Evolutionary conservation across 2,113 vertebrate genomes (phyloP).

Genomic region (Oncorhynchus keta): DNA sequence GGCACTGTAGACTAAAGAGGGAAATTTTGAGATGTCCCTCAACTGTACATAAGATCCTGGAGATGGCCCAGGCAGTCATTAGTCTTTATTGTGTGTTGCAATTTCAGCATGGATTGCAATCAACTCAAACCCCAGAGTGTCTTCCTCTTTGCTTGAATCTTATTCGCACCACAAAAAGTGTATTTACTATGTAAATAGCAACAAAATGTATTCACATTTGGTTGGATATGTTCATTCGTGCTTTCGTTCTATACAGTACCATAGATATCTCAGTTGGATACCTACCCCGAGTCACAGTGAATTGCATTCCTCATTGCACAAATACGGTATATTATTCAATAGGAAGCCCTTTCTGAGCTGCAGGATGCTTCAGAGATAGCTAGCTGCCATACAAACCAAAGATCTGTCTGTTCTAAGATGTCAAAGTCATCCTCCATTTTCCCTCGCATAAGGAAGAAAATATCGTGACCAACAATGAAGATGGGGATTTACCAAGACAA

Average conservation of each 20-base stretch:
- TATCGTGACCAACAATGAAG: neutral
- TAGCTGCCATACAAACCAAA: too few relatives aligned
- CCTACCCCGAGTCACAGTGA: too few relatives aligned
- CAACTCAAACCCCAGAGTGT: constrained; percentile 36
- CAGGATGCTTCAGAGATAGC: too few relatives aligned
- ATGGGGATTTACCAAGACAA: neutral
- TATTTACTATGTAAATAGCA: constrained; percentile 37
- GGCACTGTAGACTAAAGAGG: constrained; percentile 10
- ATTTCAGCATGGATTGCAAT: constrained; percentile 48
- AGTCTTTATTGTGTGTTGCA: constrained; percentile 33
- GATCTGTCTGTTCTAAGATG: too few relatives aligned
- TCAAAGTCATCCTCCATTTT: too few relatives aligned
- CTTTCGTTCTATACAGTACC: too few relatives aligned
- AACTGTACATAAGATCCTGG: constrained; percentile 39
- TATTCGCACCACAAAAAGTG: constrained; percentile 23
- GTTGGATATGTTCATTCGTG: too few relatives aligned
- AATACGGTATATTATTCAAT: too few relatives aligned
- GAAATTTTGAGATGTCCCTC: constrained; percentile 4
- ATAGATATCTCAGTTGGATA: too few relatives aligned
- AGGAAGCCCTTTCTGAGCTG: too few relatives aligned
- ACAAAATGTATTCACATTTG: neutral
- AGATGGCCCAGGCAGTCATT: constrained; percentile 37
- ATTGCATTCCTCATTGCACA: too few relatives aligned
- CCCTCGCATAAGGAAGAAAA: too few relatives aligned
- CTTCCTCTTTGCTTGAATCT: constrained; percentile 36